Evolutionary conservation across 92 coral and sea anemone species (phyloP), one percentile per base, ranked within the genome.

Genomic region (Porites evermanni): DNA sequence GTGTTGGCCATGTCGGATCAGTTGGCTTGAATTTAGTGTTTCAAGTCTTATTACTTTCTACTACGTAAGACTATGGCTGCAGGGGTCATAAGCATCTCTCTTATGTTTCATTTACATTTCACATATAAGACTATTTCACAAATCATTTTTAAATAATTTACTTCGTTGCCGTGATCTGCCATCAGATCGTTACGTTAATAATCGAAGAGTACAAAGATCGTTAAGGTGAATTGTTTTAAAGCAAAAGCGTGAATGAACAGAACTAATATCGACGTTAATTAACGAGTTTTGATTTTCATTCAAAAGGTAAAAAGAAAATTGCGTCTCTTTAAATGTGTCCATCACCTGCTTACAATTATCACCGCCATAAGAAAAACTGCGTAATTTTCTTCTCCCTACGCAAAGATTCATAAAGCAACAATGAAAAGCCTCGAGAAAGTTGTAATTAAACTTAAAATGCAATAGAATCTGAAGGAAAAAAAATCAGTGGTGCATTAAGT

Each of bases 281-380:
- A 8, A 20, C 26, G 51, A 51, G 14, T 47, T 68, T n/a, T 64
- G 1, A 64, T 64, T 64, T 67, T 67, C 72, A 23, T 67, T 67
- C 14, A 3, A 29, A 70, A 70, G 11, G 8, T 54, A 13, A 54
- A 54, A 17, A 70, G 53, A 70, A 70, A 12, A 12, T 32, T 29
- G 44, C 53, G 20, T 19, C 74, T 10, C 60, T 54, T 8, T 8
- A 2, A 54, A 11, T 54, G 60, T 54, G 60, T 10, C 8, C 65
- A 11, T 11, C 19, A 77, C 20, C 65, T 75, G 50, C 50, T 61
- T 54, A 75, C 79, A 53, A 26, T 77, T 77, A 77, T 2, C 54
- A 59, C 80, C 69, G 5, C 38, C 23, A 8, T 17, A 18, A 18
- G n/a, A 44, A 26, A 32, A 1, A 61, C 19, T 11, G 21, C 12